Base-by-base conservation (phyloP, 2,888 invertebrate species). In the Atethmia centrago region DNA sequence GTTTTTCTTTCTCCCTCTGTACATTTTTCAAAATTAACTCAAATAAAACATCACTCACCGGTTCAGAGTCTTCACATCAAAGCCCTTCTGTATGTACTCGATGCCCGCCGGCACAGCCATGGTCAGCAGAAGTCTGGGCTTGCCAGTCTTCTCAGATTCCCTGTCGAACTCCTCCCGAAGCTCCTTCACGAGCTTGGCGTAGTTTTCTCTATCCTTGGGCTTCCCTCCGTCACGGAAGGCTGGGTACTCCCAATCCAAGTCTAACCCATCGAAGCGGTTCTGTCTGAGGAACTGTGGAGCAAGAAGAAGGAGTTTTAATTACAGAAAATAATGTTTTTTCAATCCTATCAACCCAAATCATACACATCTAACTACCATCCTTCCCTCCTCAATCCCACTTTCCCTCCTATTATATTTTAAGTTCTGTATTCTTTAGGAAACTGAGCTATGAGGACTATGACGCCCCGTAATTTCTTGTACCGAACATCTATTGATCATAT, bases 61-160 rank as follows among this genome's bases (percentile, higher is more conserved):
- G 92, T 98, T 98, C 73, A 99, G 95, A 87, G 98, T 98, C 78
- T 98, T 98, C 73, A 99, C 97, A 88, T 99, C 99, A 92, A 99
- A 99, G 80, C 99, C 99, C 91, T 99, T 98, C 90, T 99, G 98
- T 85, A 99, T 98, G 90, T 99, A 99, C 91, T 99, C 98, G 85
- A 98, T 98, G 36, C 99, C 99, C 3, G 99, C 99, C 0, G 99
- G 99, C 47, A 99, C 98, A 19, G 99, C 99, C 98, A 99, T 99
- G 10, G 99, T 98, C 28, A 99, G 95, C 68, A 99, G 95, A 49
- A 99, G 97, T 58, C 97, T 95, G 0, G 98, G 96, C 88, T 98
- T 97, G 81, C 98, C 98, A 7, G 98, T 98, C 94, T 98, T 98
- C 82, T 97, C 97, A 0, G 98, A 97, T 91, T 99, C 99, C 74